Percentiles rank a stretch among this genome's conserved stretches.
Evolutionary conservation across 2,113 vertebrate genomes (phyloP).

Genomic region (Boleophthalmus pectinirostris): DNA sequence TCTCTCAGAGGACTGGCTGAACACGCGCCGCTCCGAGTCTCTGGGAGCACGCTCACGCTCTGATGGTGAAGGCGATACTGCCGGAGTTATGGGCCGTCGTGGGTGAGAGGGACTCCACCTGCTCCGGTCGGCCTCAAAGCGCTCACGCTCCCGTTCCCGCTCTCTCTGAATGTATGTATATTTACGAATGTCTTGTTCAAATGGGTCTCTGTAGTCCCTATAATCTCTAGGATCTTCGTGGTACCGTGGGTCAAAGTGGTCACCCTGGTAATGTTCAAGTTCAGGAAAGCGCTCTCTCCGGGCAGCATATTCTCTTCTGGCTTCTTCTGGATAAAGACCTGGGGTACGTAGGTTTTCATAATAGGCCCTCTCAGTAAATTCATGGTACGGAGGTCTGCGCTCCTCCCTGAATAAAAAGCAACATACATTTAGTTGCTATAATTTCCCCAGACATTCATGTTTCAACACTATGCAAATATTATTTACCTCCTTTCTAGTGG

Average conservation of each 20-base stretch:
- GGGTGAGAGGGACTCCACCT: constrained; percentile 93
- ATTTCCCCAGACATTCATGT: not conserved
- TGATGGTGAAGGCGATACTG: constrained; percentile 86
- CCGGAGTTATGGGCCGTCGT: constrained; percentile 85
- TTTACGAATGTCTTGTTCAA: constrained; percentile 96
- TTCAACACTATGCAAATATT: not conserved
- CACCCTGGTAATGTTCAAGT: constrained; percentile 93
- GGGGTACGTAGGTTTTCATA: constrained; percentile 90
- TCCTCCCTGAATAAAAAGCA: constrained; percentile 83
- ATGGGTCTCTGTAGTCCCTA: constrained; percentile 92
- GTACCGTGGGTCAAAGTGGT: constrained; percentile 94
- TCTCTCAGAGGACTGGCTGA: constrained; percentile 92
- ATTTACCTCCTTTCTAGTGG: constrained; percentile 89
- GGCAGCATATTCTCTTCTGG: constrained; percentile 89
- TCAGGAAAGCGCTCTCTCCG: constrained; percentile 93
- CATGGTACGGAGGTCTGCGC: constrained; percentile 89
- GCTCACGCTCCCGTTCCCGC: constrained; percentile 88
- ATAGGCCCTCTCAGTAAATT: constrained; percentile 92
- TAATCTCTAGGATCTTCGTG: constrained; percentile 95
- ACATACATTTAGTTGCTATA: not conserved
- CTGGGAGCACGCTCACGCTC: constrained; percentile 90
- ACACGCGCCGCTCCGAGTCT: constrained; percentile 90
- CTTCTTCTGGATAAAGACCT: constrained; percentile 89
- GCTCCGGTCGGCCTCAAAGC: constrained; percentile 90
- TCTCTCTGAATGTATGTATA: constrained; percentile 96